Conservation (phyloP, 2,888 invertebrate species). For the Scotopteryx bipunctaria region DNA sequence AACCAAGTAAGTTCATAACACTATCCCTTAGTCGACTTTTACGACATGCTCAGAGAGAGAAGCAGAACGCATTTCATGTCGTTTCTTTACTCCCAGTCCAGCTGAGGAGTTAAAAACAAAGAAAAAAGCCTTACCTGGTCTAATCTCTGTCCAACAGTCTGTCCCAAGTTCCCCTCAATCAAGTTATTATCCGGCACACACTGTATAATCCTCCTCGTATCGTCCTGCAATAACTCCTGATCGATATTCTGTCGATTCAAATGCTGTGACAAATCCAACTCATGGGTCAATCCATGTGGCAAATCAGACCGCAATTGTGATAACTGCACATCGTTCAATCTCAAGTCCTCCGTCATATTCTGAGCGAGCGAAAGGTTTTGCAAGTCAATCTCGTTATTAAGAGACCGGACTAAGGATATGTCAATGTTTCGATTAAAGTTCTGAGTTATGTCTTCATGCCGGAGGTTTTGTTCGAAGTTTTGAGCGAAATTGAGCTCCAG, state of each 20-base stretch:
- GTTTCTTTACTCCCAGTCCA: too few species aligned
- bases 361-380: conserved; percentile 56
- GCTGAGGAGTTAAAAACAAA: too few species aligned
- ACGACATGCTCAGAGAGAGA: too few species aligned
- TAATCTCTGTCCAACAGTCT: conserved; percentile 22
- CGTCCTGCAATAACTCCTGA: conserved; percentile 49
- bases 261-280: conserved; percentile 59
- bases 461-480: conserved; percentile 38
- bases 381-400: conserved; percentile 42
- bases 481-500: conserved; percentile 61
- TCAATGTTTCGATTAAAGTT: conserved; percentile 57
- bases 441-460: conserved; percentile 48
- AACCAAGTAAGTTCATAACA: too few species aligned
- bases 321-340: conserved; percentile 46
- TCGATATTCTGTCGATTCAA: conserved; percentile 57
- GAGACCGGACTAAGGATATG: conserved; percentile 38
- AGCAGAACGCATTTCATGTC: too few species aligned
- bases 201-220: conserved; percentile 41
- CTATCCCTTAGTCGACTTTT: too few species aligned
- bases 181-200: conserved; percentile 29
- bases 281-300: conserved; percentile 57
- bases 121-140: conserved; percentile 26
- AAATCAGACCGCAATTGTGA: conserved; percentile 49
- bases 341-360: conserved; percentile 59
- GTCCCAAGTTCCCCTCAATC: conserved; percentile 27